Evolutionary conservation across 2,888 invertebrate species (phyloP).

Genomic region (Bombylius discolor): DNA sequence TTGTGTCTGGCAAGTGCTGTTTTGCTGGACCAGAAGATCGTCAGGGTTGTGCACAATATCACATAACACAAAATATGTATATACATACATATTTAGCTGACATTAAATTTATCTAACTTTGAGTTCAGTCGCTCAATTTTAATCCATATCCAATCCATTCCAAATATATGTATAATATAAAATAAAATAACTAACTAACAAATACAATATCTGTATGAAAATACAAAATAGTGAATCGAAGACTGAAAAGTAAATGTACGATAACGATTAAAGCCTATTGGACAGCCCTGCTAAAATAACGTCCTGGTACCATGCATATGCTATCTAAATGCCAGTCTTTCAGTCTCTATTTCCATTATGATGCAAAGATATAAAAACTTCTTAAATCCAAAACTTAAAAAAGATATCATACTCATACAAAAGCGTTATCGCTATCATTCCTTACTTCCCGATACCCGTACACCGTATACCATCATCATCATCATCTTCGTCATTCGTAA

Average conservation of each 20-base stretch:
- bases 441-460: too few species aligned
- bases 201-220: neutral
- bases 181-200: neutral
- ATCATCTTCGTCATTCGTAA: too few species aligned
- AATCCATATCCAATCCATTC: neutral
- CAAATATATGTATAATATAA: neutral
- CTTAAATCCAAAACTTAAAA: constrained; percentile 15
- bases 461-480: neutral
- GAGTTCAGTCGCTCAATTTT: neutral
- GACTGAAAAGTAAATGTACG: constrained; percentile 2
- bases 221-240: neutral
- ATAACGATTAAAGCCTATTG: constrained; percentile 8
- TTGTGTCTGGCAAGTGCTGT: constrained; percentile 22
- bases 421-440: too few species aligned
- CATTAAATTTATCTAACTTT: neutral
- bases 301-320: constrained; percentile 10
- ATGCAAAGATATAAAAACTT: constrained; percentile 30
- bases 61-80: neutral
- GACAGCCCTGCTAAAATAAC: constrained; percentile 9
- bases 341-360: constrained; percentile 40
- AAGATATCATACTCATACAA: constrained; percentile 2
- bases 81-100: neutral
- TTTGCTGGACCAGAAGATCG: constrained; percentile 13
- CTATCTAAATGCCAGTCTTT: constrained; percentile 38
- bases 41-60: constrained; percentile 3